Base-by-base conservation (phyloP, 2,797 vertebrate genomes). In the Pangasius larnaudii region DNA sequence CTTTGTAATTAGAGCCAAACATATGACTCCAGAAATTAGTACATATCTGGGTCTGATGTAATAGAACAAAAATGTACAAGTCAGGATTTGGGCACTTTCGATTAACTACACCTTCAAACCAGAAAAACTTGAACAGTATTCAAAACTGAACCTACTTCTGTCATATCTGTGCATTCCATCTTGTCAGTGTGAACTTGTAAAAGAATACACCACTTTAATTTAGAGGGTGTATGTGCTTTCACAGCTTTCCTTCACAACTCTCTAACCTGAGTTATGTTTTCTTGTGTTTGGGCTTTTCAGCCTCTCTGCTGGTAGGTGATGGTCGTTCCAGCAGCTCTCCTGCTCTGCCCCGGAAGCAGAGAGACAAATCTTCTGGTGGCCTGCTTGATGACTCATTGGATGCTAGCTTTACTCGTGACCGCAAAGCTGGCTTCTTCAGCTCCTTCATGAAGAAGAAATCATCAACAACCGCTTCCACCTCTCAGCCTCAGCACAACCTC, bases 371-470 rank as follows among this genome's bases (percentile, higher is more conserved):
- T 78, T 97, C 99, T 59, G 97, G 96, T 93, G 97, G 97, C 95
- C 96, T 98, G 84, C 90, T 99, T 93, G 98, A 99, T 87, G 98
- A 99, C 67, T 91, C 95, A 82, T 96, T 97, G 93, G 98, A 99
- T 94, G 96, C 97, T 91, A 97, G 97, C 39, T 99, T 99, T 92
- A 98, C 97, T 58, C 95, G 99, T 89, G 98, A 99, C 92, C 97
- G 99, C 85, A 99, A 99, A 92, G 97, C 98, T 0, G 97, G 98
- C 91, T 99, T 99, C 95, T 99, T 99, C 94, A 99, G 99, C 94
- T 99, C 99, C 80, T 99, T 99, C 89, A 99, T 99, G 94, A 99
- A 97, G 94, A 99, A 99, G 94, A 99, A 98, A 92, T 94, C 95
- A 22, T 91, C 96, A 1, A 95, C 96, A 39, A 94, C 94, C 0